Base-by-base conservation (phyloP, 2,888 invertebrate genomes). In the Brachyopa scutellaris region DNA sequence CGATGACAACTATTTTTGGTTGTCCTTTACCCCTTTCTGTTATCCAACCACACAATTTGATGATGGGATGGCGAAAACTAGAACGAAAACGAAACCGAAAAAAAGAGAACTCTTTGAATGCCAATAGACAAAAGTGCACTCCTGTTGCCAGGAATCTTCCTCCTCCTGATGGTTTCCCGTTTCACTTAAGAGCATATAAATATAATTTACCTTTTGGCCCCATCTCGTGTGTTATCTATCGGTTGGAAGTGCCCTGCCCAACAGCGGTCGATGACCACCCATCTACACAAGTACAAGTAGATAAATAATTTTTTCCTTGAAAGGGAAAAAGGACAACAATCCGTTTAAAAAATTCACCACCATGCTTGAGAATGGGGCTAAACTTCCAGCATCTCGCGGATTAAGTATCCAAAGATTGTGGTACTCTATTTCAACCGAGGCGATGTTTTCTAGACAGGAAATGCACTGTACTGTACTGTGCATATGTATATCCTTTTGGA, bases 291-390 rank as follows among this genome's bases (percentile, higher is more conserved):
- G 59, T 73, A 17, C 42, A 57, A 36, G 72, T 19, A 36, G 49
- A 64, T 80, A 76, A 69, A 74, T 64, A 72, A 66, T 40, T 11
- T 42, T 45, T 53, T 17, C 19, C 66, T 69, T 74, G 49, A 55
- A 45, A 57, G 29, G 29, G 45, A 76, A 51, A 29, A 26, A 70
- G 69, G 57, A 79, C 66, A 74, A 59, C 59, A 72, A 72, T 77
- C 61, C 40, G 77, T 66, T 77, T 72, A 66, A 82, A 64, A 82
- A 82, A 76, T 76, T n/a, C n/a, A n/a, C n/a, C 49, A 70, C 45
- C 36, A 57, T 26, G 23, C 49, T n/a, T n/a, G n/a, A n/a, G n/a
- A 49, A 40, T 38, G 49, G 26, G 55, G 38, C 3, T 5, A 26
- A 29, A 29, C n/a, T 45, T 2, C 38, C 11, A n/a, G 23, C 38